These are phyloP conservation scores for Epinephelus moara DNA, from an alignment of 2,113 vertebrate genomes.

Conservation along the genomic window DNA sequence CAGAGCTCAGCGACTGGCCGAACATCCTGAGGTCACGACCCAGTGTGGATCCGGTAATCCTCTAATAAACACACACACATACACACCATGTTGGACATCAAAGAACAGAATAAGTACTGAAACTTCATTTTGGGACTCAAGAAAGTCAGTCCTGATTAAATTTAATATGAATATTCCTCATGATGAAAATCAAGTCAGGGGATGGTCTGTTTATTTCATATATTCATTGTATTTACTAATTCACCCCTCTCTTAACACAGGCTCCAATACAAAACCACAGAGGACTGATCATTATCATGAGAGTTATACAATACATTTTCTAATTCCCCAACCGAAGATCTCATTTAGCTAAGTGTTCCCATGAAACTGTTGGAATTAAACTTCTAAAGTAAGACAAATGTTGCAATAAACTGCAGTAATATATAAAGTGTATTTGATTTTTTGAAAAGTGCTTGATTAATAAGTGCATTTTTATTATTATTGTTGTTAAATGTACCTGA, in stretches of 20 bases:
- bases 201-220: no score
- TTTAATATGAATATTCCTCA: background rate
- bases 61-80: conserved; percentile 57
- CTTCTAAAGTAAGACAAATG: background rate
- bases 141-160: background rate
- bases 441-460: background rate
- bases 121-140: background rate
- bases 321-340: no score
- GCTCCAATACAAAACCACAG: no score
- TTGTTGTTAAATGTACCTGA: conserved; percentile 58
- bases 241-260: no score
- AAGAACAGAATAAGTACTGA: background rate
- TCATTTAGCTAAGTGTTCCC: background rate
- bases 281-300: no score
- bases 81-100: background rate
- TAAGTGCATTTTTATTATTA: background rate
- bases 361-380: background rate
- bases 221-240: no score
- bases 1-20: conserved; percentile 77
- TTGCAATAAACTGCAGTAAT: background rate
- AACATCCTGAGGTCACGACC: conserved; percentile 77
- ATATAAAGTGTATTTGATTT: background rate
- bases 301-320: no score
- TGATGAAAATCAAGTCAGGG: background rate
- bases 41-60: conserved; percentile 69